phyloP scores from a whole-genome alignment of 2,797 vertebrate genomes.

The Triplophysa yarkandensis region DNA sequence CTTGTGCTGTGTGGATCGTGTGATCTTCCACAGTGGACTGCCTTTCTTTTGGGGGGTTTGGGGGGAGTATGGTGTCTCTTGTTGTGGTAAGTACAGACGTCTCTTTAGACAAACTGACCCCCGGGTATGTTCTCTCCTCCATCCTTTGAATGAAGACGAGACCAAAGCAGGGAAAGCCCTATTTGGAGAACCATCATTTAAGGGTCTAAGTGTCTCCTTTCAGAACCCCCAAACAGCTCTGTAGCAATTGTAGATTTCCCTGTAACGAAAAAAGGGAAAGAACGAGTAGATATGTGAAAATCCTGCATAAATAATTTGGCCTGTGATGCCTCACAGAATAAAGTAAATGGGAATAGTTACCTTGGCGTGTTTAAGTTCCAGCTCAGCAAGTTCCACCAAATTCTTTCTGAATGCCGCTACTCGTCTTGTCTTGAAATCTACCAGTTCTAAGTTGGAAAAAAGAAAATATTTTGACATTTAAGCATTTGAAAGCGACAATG shows the following conservation, averaged over 20 bases:
- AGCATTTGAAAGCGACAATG: no score
- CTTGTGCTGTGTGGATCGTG: constrained; percentile 65
- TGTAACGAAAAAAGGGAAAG: constrained; percentile 65
- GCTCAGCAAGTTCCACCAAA: constrained; percentile 96
- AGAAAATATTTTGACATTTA: neutral
- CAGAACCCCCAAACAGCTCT: constrained; percentile 92
- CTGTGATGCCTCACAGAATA: neutral
- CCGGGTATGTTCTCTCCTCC: constrained; percentile 71
- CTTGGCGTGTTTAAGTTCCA: constrained; percentile 99
- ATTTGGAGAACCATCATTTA: constrained; percentile 67
- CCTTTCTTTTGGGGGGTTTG: constrained; percentile 56
- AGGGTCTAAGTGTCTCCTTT: constrained; percentile 90
- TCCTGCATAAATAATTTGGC: neutral
- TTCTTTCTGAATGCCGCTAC: constrained; percentile 98
- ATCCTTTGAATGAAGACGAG: constrained; percentile 69
- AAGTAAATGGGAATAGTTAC: constrained; percentile 65
- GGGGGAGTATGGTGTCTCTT: constrained; percentile 67
- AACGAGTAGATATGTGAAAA: constrained; percentile 35
- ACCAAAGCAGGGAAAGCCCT: constrained; percentile 81
- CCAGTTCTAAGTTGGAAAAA: constrained; percentile 79
- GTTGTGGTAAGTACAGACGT: constrained; percentile 70
- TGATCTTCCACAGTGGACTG: constrained; percentile 64
- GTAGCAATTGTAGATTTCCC: constrained; percentile 96
- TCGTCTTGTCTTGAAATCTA: constrained; percentile 97
- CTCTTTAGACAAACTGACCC: constrained; percentile 72